Evolutionary conservation across 2,113 vertebrate genomes (phyloP).

Genomic region (Neodon shergylaensis): DNA sequence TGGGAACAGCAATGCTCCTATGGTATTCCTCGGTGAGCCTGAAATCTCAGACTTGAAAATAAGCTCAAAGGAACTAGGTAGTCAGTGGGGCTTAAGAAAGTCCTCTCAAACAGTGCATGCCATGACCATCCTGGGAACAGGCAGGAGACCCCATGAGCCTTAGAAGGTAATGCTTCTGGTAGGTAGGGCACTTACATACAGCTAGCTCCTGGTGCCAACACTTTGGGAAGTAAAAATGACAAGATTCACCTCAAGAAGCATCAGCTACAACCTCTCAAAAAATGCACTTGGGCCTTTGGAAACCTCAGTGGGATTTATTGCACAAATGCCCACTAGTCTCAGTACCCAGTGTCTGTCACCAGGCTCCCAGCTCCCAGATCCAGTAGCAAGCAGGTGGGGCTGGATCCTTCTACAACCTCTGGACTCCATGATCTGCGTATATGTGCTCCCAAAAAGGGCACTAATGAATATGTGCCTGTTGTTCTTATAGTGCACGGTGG

Average conservation of each 20-base stretch:
- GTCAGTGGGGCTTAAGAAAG: not conserved
- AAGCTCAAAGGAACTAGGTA: not conserved
- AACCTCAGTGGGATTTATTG: conserved; percentile 17
- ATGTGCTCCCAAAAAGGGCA: not conserved
- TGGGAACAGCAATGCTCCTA: not conserved
- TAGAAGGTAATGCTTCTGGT: not conserved
- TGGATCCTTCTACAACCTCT: not conserved
- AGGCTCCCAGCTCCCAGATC: conserved; percentile 13
- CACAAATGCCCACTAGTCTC: not conserved
- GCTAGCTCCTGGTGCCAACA: rapidly evolving
- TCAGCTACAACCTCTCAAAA: conserved; percentile 22
- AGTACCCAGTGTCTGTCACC: not conserved
- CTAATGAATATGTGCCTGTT: not conserved
- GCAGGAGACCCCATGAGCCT: not conserved
- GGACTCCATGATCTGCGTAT: not conserved
- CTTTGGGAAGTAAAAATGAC: conserved; percentile 56
- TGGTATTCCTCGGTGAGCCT: not conserved
- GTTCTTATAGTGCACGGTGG: not conserved
- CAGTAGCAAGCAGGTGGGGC: not conserved
- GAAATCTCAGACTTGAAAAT: not conserved
- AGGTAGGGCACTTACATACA: not conserved
- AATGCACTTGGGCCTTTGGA: not conserved
- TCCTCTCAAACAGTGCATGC: rapidly evolving
- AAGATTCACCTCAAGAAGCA: conserved; percentile 42
- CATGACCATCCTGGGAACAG: not conserved